Evolutionary conservation across 2,888 invertebrate species (phyloP).

Genomic region (Acheta domesticus): DNA sequence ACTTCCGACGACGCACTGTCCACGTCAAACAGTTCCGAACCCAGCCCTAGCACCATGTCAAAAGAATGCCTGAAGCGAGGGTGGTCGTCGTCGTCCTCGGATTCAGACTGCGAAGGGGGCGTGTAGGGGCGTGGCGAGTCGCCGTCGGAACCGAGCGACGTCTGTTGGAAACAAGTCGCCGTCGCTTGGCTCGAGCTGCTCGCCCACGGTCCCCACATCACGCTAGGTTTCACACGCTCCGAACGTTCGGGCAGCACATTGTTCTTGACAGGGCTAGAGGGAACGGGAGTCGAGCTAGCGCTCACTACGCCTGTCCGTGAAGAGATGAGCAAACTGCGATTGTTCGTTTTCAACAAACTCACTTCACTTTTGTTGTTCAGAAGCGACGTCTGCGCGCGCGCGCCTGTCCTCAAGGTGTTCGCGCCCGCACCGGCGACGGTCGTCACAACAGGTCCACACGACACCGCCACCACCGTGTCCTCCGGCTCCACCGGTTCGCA

Average conservation of each 20-base stretch:
- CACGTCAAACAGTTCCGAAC: not conserved
- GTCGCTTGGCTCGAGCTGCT: slow-evolving; percentile 48
- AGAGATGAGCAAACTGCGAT: not conserved
- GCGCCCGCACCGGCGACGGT: not conserved
- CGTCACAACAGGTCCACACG: not conserved
- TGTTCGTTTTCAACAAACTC: not conserved
- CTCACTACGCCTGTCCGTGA: slow-evolving; percentile 25
- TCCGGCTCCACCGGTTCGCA: not conserved
- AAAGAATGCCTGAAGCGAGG: slow-evolving; percentile 28
- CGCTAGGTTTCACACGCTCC: not conserved
- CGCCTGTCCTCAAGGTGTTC: not conserved
- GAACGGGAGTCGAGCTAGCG: slow-evolving; percentile 39
- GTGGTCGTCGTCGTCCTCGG: slow-evolving; percentile 38
- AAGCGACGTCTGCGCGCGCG: not conserved
- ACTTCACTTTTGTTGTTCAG: not conserved
- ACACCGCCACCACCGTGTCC: slow-evolving; percentile 5
- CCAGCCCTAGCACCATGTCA: slow-evolving; percentile 23
- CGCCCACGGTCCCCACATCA: slow-evolving; percentile 46
- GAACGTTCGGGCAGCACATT: not conserved
- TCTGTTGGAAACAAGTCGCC: not conserved
- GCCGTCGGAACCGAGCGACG: slow-evolving; percentile 40
- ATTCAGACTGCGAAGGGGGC: slow-evolving; percentile 44
- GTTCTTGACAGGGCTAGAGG: not conserved
- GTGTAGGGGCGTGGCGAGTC: slow-evolving; percentile 46
- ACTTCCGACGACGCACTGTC: slow-evolving; percentile 25